phyloP scores from a whole-genome alignment of 2,888 invertebrate genomes.

The Graphium colonna region DNA sequence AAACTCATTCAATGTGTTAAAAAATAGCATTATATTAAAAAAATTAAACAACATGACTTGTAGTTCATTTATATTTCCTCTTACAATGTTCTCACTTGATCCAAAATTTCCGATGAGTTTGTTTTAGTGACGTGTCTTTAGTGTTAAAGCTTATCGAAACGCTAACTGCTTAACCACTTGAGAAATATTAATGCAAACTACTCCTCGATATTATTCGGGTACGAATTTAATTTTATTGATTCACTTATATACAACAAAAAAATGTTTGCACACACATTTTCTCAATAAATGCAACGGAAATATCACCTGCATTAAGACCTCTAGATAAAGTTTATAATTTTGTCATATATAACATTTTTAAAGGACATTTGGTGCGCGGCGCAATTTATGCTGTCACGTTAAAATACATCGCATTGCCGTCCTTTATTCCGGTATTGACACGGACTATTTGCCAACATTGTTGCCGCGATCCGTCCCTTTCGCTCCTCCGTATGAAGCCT shows the following conservation, averaged over 20 bases:
- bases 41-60: too few species aligned
- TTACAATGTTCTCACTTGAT: too few species aligned
- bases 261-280: neutral
- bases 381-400: slow-evolving; percentile 27
- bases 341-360: slow-evolving; percentile 7
- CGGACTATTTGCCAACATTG: slow-evolving; percentile 53
- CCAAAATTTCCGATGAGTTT: too few species aligned
- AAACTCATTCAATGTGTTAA: too few species aligned
- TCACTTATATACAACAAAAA: neutral
- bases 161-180: too few species aligned
- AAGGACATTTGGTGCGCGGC: slow-evolving; percentile 8
- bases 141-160: too few species aligned
- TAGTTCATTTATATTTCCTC: too few species aligned
- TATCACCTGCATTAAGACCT: slow-evolving; percentile 9
- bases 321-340: slow-evolving; percentile 16
- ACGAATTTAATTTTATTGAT: neutral
- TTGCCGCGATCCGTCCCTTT: slow-evolving; percentile 49
- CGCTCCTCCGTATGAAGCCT: slow-evolving; percentile 28
- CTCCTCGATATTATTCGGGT: neutral
- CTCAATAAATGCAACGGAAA: slow-evolving; percentile 2
- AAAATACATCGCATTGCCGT: slow-evolving; percentile 47
- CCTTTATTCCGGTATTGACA: slow-evolving; percentile 60
- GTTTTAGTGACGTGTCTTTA: too few species aligned
- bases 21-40: too few species aligned
- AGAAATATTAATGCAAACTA: too few species aligned